Percentiles rank a stretch among this genome's conserved stretches.
Evolutionary conservation across 2,888 invertebrate genomes (phyloP).

Genomic region (Mesodorylaimus sp.): DNA sequence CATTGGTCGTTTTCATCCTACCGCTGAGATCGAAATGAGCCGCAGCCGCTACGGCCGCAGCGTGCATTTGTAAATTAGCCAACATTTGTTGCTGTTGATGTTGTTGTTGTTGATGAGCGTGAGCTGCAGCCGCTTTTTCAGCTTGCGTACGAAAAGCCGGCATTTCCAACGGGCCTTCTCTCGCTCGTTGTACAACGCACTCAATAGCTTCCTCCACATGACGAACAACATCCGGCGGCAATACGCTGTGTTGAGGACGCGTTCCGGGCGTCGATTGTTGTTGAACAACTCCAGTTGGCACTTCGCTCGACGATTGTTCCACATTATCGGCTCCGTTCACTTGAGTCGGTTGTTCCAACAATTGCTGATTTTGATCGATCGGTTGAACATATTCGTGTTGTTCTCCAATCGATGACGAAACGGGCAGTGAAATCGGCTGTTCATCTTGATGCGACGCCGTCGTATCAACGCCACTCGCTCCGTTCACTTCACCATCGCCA

Average conservation of each 20-base stretch:
- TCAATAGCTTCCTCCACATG: conserved; percentile 9
- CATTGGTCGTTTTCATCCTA: background rate
- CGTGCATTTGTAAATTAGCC: background rate
- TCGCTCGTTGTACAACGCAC: conserved; percentile 7
- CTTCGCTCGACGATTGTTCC: too few relatives aligned
- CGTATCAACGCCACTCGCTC: too few relatives aligned
- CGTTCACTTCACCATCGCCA: too few relatives aligned
- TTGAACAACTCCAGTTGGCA: too few relatives aligned
- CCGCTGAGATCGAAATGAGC: background rate
- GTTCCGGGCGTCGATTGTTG: background rate
- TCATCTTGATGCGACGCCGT: too few relatives aligned
- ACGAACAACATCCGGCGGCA: background rate
- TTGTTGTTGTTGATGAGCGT: background rate
- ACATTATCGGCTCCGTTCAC: too few relatives aligned
- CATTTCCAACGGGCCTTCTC: conserved; percentile 3
- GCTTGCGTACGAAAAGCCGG: background rate
- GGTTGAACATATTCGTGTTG: too few relatives aligned
- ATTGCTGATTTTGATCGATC: too few relatives aligned
- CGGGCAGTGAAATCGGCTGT: too few relatives aligned
- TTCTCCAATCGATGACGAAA: too few relatives aligned
- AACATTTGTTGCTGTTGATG: background rate
- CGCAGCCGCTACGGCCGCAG: background rate
- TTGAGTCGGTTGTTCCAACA: too few relatives aligned
- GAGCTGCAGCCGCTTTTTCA: background rate
- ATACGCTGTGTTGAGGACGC: background rate